Evolutionary conservation across 2,888 invertebrate genomes (phyloP).

Genomic region (Mechanitis messenoides): DNA sequence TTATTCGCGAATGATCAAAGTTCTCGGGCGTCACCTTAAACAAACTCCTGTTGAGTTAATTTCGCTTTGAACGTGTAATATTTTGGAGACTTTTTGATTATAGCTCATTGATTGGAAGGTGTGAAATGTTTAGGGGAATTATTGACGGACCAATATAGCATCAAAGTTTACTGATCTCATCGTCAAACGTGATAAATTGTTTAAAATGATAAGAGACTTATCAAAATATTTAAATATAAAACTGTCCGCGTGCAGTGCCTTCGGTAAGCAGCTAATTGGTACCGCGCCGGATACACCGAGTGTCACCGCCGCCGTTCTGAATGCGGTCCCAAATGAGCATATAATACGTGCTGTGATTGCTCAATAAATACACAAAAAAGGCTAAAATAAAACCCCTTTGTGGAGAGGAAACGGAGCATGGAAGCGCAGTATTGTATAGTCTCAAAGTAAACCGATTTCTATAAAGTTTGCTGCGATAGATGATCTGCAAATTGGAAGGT

Average conservation of each 20-base stretch:
- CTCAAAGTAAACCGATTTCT: constrained; percentile 61
- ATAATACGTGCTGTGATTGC: constrained; percentile 51
- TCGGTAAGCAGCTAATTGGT: constrained; percentile 56
- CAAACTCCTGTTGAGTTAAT: constrained; percentile 66
- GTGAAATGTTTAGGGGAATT: neutral
- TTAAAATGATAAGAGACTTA: neutral
- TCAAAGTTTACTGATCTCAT: too few species aligned
- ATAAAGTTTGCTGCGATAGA: constrained; percentile 40
- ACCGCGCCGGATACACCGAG: constrained; percentile 52
- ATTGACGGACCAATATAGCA: neutral
- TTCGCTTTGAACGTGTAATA: constrained; percentile 32
- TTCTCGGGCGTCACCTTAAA: constrained; percentile 53
- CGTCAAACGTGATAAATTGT: too few species aligned
- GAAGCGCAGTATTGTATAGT: constrained; percentile 46
- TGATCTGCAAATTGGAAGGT: constrained; percentile 61
- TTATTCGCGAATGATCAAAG: constrained; percentile 67
- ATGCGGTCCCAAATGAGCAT: constrained; percentile 61
- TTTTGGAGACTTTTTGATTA: constrained; percentile 14
- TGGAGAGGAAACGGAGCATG: constrained; percentile 43
- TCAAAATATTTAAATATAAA: neutral
- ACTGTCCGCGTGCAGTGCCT: neutral
- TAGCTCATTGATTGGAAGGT: constrained; percentile 1
- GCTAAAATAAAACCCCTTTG: constrained; percentile 42
- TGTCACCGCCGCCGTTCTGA: constrained; percentile 51
- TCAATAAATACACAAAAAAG: constrained; percentile 32